These are phyloP conservation scores for Oncopeltus fasciatus DNA, from an alignment of 1,140 invertebrate genomes.

Conservation along the genomic window DNA sequence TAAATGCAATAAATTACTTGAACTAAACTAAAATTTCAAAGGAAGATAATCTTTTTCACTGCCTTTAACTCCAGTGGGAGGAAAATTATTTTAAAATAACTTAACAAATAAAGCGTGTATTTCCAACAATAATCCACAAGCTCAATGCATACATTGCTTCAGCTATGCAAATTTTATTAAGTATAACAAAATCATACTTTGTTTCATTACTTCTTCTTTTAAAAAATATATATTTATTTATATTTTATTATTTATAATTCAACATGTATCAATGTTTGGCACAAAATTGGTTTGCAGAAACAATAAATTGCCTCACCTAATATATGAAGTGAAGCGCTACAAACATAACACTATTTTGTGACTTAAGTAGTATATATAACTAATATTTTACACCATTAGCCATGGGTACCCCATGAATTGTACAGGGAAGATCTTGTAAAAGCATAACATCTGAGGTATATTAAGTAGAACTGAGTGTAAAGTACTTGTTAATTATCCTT, in stretches of 20 bases:
- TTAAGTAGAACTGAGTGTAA: background rate
- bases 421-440: constrained; percentile 3
- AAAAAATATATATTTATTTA: constrained; percentile 18
- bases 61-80: no score
- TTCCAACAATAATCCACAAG: constrained; percentile 20
- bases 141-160: constrained; percentile 19
- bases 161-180: constrained; percentile 17
- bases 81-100: background rate
- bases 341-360: constrained; percentile 14
- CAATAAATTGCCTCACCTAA: constrained; percentile 17
- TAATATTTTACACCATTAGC: constrained; percentile 1
- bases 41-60: no score
- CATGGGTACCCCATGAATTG: background rate
- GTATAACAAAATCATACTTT: constrained; percentile 14
- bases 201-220: constrained; percentile 1
- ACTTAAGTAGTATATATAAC: background rate
- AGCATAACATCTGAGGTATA: constrained; percentile 2
- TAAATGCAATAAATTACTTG: no score
- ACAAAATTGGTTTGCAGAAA: constrained; percentile 21
- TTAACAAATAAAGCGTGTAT: constrained; percentile 22
- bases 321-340: constrained; percentile 15
- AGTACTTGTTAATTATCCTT: background rate
- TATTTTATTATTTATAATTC: constrained; percentile 7
- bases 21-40: no score
- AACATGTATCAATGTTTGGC: constrained; percentile 21